Evolutionary conservation across 2,113 vertebrate genomes (phyloP), one percentile per base, ranked within the genome.

Genomic region (Thermophis baileyi): DNA sequence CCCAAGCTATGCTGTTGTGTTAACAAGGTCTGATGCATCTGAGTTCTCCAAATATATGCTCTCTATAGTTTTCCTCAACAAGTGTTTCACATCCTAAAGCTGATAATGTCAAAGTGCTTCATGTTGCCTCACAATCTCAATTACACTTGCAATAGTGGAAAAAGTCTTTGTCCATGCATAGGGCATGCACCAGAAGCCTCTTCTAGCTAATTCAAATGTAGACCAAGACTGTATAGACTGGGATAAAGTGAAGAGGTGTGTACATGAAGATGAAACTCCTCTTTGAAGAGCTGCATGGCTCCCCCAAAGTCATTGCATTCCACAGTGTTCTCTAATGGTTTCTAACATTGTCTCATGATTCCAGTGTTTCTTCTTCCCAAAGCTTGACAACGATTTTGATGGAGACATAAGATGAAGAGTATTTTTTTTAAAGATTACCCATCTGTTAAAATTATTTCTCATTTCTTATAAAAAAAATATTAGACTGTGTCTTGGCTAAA

Each of bases 331-430:
- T 35, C 6, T 40, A 27, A 95, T 90, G n/a, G 54, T 4, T 87
- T 4, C 24, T 20, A 0, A 0, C 0, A 11, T 10, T 35, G 18
- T 46, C 55, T 3, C 35, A 1, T 5, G 51, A 0, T 53, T 11
- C 40, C 30, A 0, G 60, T 14, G 1, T 20, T 90, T 93, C 95
- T 51, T 93, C 50, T 63, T 93, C 85, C 40, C 35, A 93, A 11
- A n/a, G 87, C 20, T 54, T 60, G 89, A 14, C 24, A 87, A 92
- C 0, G 55, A 74, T 89, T 87, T 27, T 40, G 8, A 63, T 90
- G 89, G 14, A 93, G 90, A 81, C 1, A 5, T 49, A 25, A 54
- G 92, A 1, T 16, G 55, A 60, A n/a, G 50, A n/a, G 24, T 85
- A 7, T 44, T 50, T 81, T 74, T 47, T 63, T 14, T 55, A 18